Percentiles rank a stretch among this genome's conserved stretches.
Evolutionary conservation across 1,140 invertebrate species (phyloP).

Genomic region (Apolygus lucorum): DNA sequence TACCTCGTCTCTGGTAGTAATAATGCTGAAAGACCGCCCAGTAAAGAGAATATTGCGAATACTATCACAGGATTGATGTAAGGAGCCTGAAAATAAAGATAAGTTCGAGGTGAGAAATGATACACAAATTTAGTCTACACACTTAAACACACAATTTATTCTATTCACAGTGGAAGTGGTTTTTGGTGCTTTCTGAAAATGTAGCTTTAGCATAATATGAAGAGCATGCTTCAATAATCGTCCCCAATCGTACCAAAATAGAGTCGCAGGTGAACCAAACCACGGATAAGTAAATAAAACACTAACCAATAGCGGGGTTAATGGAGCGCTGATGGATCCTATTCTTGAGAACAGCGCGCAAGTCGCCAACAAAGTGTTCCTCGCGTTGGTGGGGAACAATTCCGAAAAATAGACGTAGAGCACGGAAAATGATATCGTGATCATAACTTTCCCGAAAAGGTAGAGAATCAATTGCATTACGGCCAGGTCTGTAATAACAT

Average conservation of each 20-base stretch:
- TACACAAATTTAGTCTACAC: too few relatives aligned
- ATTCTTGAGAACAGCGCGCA: slow-evolving; percentile 62
- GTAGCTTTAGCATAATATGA: too few relatives aligned
- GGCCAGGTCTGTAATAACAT: slow-evolving; percentile 22
- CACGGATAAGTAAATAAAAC: background rate
- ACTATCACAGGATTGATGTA: slow-evolving; percentile 49
- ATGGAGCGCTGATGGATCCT: slow-evolving; percentile 54
- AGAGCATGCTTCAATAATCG: too few relatives aligned
- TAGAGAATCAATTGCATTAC: slow-evolving; percentile 41
- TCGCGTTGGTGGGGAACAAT: slow-evolving; percentile 58
- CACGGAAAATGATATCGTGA: slow-evolving; percentile 57
- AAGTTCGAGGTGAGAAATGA: too few relatives aligned
- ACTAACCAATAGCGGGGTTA: slow-evolving; percentile 54
- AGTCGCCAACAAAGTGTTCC: slow-evolving; percentile 52
- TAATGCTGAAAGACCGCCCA: slow-evolving; percentile 51
- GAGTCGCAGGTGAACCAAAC: too few relatives aligned
- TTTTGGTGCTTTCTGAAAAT: too few relatives aligned
- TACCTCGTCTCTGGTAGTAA: slow-evolving; percentile 60
- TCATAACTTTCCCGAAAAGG: slow-evolving; percentile 64
- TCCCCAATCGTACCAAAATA: too few relatives aligned
- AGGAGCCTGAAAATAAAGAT: slow-evolving; percentile 41
- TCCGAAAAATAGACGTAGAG: slow-evolving; percentile 62
- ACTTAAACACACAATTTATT: too few relatives aligned
- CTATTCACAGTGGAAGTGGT: too few relatives aligned
- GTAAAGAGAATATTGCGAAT: slow-evolving; percentile 54